Conservation (phyloP, 1,140 invertebrate species). For the Antheraea mylitta region DNA sequence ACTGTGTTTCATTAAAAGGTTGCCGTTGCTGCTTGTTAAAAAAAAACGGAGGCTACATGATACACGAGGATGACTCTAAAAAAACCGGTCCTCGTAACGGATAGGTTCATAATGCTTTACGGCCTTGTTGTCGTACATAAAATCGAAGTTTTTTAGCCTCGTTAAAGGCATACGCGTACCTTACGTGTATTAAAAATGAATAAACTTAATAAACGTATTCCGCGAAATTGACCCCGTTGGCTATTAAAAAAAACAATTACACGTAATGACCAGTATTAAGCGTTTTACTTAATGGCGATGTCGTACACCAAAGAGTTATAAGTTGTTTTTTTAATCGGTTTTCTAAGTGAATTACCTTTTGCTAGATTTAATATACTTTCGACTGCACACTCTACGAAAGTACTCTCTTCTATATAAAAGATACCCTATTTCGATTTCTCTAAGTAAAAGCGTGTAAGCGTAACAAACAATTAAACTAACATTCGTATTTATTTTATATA, state of each 20-base stretch:
- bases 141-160: slow-evolving; percentile 21
- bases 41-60: not conserved
- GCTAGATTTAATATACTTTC: no score
- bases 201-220: not conserved
- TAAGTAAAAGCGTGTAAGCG: no score
- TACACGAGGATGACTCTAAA: slow-evolving; percentile 11
- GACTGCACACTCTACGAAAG: no score
- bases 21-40: not conserved
- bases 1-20: not conserved
- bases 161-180: not conserved
- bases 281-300: not conserved
- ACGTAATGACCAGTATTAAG: not conserved
- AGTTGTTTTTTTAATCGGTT: no score
- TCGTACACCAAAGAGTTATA: not conserved
- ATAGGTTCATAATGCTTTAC: slow-evolving; percentile 33
- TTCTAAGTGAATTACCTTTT: no score
- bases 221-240: not conserved
- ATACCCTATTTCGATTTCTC: no score
- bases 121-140: slow-evolving; percentile 15
- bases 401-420: no score
- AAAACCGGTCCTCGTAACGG: slow-evolving; percentile 18
- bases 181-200: not conserved
- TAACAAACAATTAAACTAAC: no score
- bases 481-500: no score
- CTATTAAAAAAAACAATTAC: not conserved